Evolutionary conservation across 2,113 vertebrate species (phyloP), one percentile per base, ranked within the genome.

Genomic region (Physeter macrocephalus): DNA sequence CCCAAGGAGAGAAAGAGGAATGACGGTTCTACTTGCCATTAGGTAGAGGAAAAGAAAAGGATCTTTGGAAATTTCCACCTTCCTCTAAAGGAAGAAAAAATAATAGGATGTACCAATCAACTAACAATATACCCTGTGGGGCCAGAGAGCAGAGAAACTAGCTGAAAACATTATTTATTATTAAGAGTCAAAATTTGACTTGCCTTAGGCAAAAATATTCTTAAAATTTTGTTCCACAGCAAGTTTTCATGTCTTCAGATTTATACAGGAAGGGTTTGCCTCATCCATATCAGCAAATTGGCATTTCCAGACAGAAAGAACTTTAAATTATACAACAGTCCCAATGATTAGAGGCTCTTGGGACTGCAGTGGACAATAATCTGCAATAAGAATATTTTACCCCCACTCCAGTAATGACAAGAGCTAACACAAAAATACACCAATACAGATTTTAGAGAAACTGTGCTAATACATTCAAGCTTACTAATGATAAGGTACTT

Each of bases 11-110:
- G 9, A 5, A 69, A 46, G 34, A 25, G 1, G 6, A 52, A 90
- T 12, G 13, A 90, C 14, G 66, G 20, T 80, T 74, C 52, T 92
- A 18, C 31, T 54, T 72, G 34, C 9, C 21, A 61, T 49, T 49
- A 59, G 46, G n/a, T 52, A 80, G 29, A 94, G 23, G 29, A 27
- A 74, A 15, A 91, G n/a, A 90, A 92, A 88, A 54, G 17, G 14
- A 86, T 80, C 74, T 88, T 67, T 23, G 85, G 88, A 97, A 97
- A 96, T 91, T 87, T 94, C 64, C 71, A 91, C 46, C 88, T 90
- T 75, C 46, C 41, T 75, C 34, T 90, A 96, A 88, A 59, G n/a
- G 25, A 66, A 10, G 84, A 20, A 77, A 96, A 91, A 86, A 82
- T 31, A 95, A 89, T 34, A 72, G 66, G 64, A 64, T 90, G 41